Evolutionary conservation across 2,888 invertebrate genomes (phyloP).

Genomic region (Rotaria socialis): DNA sequence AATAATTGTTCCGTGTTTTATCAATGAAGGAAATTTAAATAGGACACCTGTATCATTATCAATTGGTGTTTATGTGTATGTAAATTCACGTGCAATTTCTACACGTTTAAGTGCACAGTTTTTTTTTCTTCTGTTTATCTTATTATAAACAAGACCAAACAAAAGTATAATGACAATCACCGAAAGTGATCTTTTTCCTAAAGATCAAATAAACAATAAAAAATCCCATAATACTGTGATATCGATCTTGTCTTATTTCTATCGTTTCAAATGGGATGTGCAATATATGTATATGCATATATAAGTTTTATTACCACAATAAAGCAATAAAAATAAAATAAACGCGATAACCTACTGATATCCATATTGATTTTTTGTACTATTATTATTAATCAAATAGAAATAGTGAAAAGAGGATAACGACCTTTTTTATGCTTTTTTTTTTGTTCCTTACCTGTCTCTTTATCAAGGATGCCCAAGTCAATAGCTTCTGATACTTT

Average conservation of each 20-base stretch:
- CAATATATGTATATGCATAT: not conserved
- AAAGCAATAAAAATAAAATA: not conserved
- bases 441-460: conserved; percentile 29
- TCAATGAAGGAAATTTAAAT: not conserved
- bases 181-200: not conserved
- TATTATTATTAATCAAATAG: not conserved
- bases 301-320: conserved; percentile 8
- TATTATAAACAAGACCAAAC: not conserved
- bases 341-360: conserved; percentile 10
- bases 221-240: not conserved
- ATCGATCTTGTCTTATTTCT: not conserved
- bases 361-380: conserved; percentile 15
- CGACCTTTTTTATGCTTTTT: too few relatives aligned
- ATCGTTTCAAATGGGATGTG: not conserved
- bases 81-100: not conserved
- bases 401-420: too few relatives aligned
- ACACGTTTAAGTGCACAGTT: not conserved
- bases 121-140: not conserved
- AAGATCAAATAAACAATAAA: not conserved
- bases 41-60: not conserved
- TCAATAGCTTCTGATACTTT: conserved; percentile 47
- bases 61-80: not conserved
- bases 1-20: not conserved
- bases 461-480: conserved; percentile 44
- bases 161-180: not conserved